Evolutionary conservation across 2,888 invertebrate species (phyloP).

Genomic region (Mythimna pallens): DNA sequence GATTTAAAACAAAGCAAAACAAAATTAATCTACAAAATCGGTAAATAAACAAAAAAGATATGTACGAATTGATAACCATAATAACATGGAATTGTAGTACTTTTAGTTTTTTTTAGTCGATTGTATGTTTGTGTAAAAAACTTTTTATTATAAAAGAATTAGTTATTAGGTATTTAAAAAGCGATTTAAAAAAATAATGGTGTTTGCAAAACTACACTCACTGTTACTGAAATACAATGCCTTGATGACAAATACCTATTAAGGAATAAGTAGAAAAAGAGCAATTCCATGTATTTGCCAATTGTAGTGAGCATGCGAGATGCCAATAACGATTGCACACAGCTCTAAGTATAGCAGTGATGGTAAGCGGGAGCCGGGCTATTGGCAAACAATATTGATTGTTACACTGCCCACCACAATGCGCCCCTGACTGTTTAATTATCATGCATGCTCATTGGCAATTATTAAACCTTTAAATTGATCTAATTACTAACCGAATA

Average conservation of each 20-base stretch:
- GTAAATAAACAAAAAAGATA: no score
- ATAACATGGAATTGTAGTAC: no score
- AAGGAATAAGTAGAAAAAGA: constrained; percentile 23
- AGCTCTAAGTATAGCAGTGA: constrained; percentile 14
- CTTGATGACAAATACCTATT: constrained; percentile 25
- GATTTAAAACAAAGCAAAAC: no score
- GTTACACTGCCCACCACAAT: constrained; percentile 17
- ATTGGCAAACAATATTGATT: constrained; percentile 52
- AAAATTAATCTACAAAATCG: no score
- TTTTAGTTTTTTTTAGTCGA: no score
- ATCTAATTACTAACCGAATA: not conserved
- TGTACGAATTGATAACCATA: no score
- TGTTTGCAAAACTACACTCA: not conserved
- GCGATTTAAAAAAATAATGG: not conserved
- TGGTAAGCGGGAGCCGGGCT: not conserved
- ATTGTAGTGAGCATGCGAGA: constrained; percentile 44
- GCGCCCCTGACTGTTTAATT: constrained; percentile 11
- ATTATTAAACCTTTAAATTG: constrained; percentile 12
- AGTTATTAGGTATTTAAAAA: not conserved
- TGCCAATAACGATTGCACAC: constrained; percentile 41
- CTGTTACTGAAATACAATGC: not conserved
- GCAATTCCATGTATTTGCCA: constrained; percentile 31
- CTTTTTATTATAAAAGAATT: no score
- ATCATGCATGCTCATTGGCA: constrained; percentile 15
- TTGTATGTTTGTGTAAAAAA: no score